Percentiles rank a stretch among this genome's conserved stretches.
Evolutionary conservation across 2,888 invertebrate species (phyloP).

Genomic region (Lasioglossum leucozonium): DNA sequence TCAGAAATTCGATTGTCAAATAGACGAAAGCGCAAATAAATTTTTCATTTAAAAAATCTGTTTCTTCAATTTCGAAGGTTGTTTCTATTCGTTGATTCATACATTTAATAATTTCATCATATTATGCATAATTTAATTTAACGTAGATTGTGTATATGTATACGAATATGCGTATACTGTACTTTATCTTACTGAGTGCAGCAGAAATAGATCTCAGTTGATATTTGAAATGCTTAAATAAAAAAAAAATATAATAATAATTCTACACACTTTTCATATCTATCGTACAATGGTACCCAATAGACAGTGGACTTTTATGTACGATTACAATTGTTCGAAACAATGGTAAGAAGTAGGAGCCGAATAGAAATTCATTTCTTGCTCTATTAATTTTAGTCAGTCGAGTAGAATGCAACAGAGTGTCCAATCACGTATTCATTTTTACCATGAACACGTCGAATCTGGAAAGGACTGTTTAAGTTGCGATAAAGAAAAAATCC

Average conservation of each 20-base stretch:
- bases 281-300: too few species aligned
- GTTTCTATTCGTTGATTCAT: background rate
- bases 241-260: too few species aligned
- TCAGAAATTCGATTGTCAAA: too few species aligned
- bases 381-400: background rate
- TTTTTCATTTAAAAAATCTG: too few species aligned
- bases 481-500: background rate
- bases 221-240: too few species aligned
- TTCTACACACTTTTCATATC: background rate
- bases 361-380: background rate
- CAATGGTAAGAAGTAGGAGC: background rate
- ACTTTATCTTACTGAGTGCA: too few species aligned
- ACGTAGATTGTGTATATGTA: too few species aligned
- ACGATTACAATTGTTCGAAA: background rate
- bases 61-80: too few species aligned
- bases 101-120: background rate
- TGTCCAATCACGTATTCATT: background rate
- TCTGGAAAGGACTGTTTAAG: background rate
- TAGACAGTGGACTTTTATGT: background rate
- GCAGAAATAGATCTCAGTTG: too few species aligned
- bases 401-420: background rate
- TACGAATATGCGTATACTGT: too few species aligned
- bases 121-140: too few species aligned
- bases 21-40: too few species aligned
- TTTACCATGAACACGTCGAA: background rate